These are phyloP conservation scores for Prionchulus punctatus DNA, from an alignment of 2,888 invertebrate genomes.

Conservation along the genomic window DNA sequence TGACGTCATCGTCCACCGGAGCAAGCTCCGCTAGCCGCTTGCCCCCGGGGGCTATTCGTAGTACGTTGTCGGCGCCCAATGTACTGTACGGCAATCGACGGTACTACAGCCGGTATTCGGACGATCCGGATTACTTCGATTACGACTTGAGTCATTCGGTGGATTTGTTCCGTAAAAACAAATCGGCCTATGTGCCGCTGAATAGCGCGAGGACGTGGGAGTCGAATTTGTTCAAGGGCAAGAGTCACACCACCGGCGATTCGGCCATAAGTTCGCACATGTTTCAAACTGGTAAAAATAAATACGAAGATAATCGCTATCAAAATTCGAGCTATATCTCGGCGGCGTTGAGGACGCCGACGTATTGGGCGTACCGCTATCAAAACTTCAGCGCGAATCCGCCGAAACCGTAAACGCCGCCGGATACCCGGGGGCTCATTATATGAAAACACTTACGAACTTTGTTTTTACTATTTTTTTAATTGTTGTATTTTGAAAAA, in stretches of 20 bases:
- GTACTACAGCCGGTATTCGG: constrained; percentile 4
- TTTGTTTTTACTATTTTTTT: too few species aligned
- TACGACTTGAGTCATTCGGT: constrained; percentile 29
- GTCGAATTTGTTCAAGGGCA: neutral
- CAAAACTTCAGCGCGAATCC: neutral
- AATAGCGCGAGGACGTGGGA: neutral
- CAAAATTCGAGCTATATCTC: neutral
- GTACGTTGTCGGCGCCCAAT: neutral
- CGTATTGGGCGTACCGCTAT: constrained; percentile 21
- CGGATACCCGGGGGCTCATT: too few species aligned
- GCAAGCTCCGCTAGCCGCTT: too few species aligned
- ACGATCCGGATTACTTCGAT: constrained; percentile 31
- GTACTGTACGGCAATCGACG: neutral
- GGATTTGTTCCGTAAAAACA: constrained; percentile 23
- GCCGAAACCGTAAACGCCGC: neutral
- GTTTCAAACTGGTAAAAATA: neutral
- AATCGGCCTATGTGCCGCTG: neutral
- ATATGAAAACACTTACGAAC: too few species aligned
- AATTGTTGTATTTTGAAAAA: too few species aligned
- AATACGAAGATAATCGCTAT: neutral
- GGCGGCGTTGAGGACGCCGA: constrained; percentile 28
- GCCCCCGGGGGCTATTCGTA: too few species aligned
- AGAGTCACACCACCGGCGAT: neutral
- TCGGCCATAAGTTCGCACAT: neutral
- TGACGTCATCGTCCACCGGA: too few species aligned